phyloP scores from a whole-genome alignment of 2,797 vertebrate genomes.

The Thripadectes ignobilis region DNA sequence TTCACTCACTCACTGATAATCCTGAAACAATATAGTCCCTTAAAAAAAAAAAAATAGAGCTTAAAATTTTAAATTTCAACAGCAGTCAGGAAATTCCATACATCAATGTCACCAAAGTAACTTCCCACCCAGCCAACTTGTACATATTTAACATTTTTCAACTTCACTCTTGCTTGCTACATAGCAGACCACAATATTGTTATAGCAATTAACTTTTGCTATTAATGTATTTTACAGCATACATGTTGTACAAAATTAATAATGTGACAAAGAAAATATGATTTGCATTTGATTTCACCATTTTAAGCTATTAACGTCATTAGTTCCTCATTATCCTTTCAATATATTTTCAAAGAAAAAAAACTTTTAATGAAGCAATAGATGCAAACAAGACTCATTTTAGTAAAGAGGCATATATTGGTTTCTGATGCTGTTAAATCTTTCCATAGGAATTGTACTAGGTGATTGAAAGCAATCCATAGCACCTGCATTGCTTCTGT shows the following conservation, averaged over 20 bases:
- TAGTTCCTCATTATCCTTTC: background rate
- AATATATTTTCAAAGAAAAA: background rate
- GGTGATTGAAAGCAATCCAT: background rate
- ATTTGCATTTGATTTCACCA: background rate
- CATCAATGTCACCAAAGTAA: background rate
- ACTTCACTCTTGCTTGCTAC: background rate
- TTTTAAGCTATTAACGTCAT: background rate
- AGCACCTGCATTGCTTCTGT: background rate
- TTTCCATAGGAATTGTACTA: background rate
- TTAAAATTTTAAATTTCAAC: background rate
- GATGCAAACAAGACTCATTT: background rate
- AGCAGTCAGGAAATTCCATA: constrained; percentile 26
- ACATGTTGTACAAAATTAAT: background rate
- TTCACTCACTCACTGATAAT: background rate
- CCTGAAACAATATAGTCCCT: background rate
- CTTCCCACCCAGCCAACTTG: background rate
- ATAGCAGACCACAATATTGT: background rate
- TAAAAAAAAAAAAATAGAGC: background rate
- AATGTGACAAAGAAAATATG: background rate
- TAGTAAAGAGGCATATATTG: background rate
- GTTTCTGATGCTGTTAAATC: background rate
- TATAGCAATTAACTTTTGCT: background rate
- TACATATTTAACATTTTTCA: constrained; percentile 24
- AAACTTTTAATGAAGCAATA: background rate
- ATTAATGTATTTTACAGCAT: background rate